Evolutionary conservation across 2,113 vertebrate species (phyloP).

Genomic region (Chauna torquata): DNA sequence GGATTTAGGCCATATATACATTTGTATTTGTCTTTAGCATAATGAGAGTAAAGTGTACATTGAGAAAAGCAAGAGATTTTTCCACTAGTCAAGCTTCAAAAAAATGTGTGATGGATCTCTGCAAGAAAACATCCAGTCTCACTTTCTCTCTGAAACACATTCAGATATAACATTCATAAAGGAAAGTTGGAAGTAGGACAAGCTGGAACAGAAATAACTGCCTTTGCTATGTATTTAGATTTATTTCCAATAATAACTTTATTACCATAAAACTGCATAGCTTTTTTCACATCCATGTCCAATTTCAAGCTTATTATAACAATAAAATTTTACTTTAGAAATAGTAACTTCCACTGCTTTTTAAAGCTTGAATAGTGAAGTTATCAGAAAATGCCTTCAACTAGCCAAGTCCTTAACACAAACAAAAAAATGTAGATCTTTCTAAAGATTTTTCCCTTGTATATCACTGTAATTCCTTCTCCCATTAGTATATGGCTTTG

Average conservation of each 20-base stretch:
- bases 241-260: slow-evolving; percentile 49
- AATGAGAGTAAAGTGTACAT: background rate
- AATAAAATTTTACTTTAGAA: background rate
- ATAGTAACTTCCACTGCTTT: background rate
- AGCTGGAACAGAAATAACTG: slow-evolving; percentile 48
- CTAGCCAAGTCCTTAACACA: background rate
- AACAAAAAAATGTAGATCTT: background rate
- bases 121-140: slow-evolving; percentile 22
- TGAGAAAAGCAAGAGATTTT: background rate
- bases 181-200: slow-evolving; percentile 53
- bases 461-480: background rate
- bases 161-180: slow-evolving; percentile 41
- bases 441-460: background rate
- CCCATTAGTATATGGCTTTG: background rate
- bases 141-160: slow-evolving; percentile 10
- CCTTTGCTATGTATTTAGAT: slow-evolving; percentile 32
- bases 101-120: background rate
- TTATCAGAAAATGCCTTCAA: background rate
- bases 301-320: background rate
- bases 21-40: background rate
- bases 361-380: background rate
- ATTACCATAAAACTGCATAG: slow-evolving; percentile 13
- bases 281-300: background rate
- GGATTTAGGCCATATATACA: background rate
- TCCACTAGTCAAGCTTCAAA: slow-evolving; percentile 22